Conservation (phyloP, 2,888 invertebrate genomes). For the Andrena bucephala region DNA sequence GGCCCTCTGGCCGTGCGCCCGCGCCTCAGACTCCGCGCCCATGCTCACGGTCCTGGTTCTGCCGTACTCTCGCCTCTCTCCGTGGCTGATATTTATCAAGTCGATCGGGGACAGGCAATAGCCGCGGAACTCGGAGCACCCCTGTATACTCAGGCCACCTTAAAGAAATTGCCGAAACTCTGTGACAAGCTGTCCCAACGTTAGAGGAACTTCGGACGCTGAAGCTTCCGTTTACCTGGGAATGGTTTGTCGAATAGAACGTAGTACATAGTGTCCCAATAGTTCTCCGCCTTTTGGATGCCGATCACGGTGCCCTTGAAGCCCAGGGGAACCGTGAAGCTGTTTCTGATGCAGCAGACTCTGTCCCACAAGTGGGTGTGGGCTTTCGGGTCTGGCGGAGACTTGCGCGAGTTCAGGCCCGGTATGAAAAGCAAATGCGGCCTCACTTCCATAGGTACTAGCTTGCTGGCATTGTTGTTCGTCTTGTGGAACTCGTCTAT, state of each 20-base stretch:
- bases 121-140: slow-evolving; percentile 84
- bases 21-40: slow-evolving; percentile 34
- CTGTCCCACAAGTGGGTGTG: slow-evolving; percentile 92
- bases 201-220: neutral
- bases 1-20: slow-evolving; percentile 38
- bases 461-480: slow-evolving; percentile 83
- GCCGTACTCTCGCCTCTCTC: slow-evolving; percentile 82
- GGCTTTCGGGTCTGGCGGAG: slow-evolving; percentile 89
- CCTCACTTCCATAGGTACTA: slow-evolving; percentile 91
- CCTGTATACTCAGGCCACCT: slow-evolving; percentile 87
- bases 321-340: slow-evolving; percentile 93
- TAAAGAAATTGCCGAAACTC: slow-evolving; percentile 33
- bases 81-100: slow-evolving; percentile 88
- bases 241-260: slow-evolving; percentile 93
- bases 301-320: slow-evolving; percentile 94
- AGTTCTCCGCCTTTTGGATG: slow-evolving; percentile 86
- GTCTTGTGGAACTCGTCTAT: slow-evolving; percentile 81
- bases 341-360: slow-evolving; percentile 91
- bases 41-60: slow-evolving; percentile 20
- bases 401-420: slow-evolving; percentile 86
- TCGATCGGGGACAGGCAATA: slow-evolving; percentile 86
- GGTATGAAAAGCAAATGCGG: slow-evolving; percentile 91
- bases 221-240: slow-evolving; percentile 76
- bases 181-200: neutral
- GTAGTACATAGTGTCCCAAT: slow-evolving; percentile 89